Evolutionary conservation across 2,113 vertebrate genomes (phyloP).

Genomic region (Alaudala cheleensis): DNA sequence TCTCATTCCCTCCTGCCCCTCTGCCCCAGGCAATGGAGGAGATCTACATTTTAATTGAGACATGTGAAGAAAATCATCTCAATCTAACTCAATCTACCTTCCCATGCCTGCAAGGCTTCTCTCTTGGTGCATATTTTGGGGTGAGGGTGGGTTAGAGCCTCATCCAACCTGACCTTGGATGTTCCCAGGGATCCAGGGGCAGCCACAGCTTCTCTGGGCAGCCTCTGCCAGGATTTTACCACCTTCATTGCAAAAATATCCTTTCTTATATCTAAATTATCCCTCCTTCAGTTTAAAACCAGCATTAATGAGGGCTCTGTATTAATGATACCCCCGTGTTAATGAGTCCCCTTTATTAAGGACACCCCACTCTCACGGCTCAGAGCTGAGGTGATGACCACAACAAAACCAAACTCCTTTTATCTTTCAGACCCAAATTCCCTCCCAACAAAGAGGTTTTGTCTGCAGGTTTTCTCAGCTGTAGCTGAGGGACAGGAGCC

Average conservation of each 20-base stretch:
- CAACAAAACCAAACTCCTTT: neutral
- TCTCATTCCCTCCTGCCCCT: constrained; percentile 33
- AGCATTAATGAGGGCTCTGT: neutral
- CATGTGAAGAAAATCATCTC: constrained; percentile 9
- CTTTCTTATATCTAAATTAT: neutral
- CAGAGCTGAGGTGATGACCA: neutral
- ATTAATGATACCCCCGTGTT: neutral
- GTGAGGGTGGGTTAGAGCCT: neutral
- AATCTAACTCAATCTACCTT: neutral
- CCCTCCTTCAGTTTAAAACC: neutral
- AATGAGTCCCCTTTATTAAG: neutral
- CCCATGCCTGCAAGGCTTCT: constrained; percentile 14
- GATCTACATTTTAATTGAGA: constrained; percentile 65
- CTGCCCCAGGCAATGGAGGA: constrained; percentile 10
- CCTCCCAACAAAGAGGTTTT: neutral
- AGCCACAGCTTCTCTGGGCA: neutral
- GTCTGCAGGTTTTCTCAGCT: neutral
- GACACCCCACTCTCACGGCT: accelerated
- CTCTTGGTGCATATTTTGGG: neutral
- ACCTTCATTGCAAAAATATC: neutral
- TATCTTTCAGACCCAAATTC: neutral
- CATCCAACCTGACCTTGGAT: neutral
- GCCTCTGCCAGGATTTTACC: neutral
- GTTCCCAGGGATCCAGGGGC: neutral
- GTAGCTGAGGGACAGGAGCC: neutral